Conservation (phyloP, 2,113 vertebrate species). For the Brachypteracias leptosomus region DNA sequence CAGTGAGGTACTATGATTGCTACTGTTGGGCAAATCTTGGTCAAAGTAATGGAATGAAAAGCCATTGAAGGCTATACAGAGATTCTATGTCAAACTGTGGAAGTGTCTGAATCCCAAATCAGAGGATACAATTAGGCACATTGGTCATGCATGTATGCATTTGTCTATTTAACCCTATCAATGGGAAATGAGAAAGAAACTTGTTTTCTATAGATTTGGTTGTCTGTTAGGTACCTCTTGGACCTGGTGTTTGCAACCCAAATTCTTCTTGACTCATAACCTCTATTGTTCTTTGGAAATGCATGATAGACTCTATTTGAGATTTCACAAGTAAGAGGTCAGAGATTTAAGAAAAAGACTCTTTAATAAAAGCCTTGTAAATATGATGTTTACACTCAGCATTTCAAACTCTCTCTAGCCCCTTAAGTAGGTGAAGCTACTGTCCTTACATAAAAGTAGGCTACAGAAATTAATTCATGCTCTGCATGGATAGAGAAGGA, state of each 20-base stretch:
- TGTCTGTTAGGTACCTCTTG: background rate
- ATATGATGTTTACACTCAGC: background rate
- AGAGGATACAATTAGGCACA: background rate
- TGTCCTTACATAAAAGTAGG: background rate
- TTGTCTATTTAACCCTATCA: background rate
- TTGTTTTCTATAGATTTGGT: background rate
- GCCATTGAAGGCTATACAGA: background rate
- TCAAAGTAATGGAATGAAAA: background rate
- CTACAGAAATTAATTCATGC: background rate
- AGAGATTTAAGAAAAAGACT: background rate
- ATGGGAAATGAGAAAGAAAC: background rate
- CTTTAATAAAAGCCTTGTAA: background rate
- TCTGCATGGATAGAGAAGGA: background rate
- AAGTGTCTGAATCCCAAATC: background rate
- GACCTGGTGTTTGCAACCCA: background rate
- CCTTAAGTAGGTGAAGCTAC: background rate
- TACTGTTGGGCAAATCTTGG: background rate
- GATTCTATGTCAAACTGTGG: background rate
- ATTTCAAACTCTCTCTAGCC: background rate
- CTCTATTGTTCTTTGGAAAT: background rate
- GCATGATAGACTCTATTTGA: background rate
- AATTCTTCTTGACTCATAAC: background rate
- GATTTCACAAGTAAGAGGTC: background rate
- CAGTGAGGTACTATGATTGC: background rate
- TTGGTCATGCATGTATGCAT: fast-evolving